A percentile compares a stretch with the other conserved stretches of the same genome.
Conservation (phyloP, 2,797 vertebrate species). For the Sphaeramia orbicularis region DNA sequence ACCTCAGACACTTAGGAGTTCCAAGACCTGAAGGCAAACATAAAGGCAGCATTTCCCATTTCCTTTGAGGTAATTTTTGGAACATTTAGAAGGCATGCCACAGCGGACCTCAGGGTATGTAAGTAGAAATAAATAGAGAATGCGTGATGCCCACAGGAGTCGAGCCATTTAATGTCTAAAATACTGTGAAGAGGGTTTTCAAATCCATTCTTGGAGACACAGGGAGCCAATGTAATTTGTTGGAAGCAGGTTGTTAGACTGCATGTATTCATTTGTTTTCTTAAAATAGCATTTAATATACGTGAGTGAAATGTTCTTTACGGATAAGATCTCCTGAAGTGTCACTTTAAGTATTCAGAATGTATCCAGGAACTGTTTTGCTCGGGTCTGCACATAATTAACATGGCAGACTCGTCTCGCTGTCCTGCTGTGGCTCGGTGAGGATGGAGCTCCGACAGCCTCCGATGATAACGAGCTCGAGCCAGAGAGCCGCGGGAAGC, state of each 20-base stretch:
- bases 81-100: constrained; percentile 45
- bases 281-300: constrained; percentile 6
- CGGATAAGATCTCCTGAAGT: constrained; percentile 7
- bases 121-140: constrained; percentile 57
- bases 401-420: constrained; percentile 40
- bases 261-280: constrained; percentile 18
- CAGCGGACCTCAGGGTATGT: constrained; percentile 46
- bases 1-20: constrained; percentile 13
- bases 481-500: constrained; percentile 53
- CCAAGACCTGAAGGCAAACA: constrained; percentile 32
- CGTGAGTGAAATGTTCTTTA: constrained; percentile 8
- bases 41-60: constrained; percentile 57
- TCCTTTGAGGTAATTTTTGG: constrained; percentile 51
- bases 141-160: constrained; percentile 40
- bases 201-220: constrained; percentile 54
- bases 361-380: background rate
- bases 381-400: constrained; percentile 63
- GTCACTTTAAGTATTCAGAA: constrained; percentile 40
- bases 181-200: constrained; percentile 27
- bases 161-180: constrained; percentile 49
- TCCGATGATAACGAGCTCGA: constrained; percentile 70
- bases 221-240: constrained; percentile 30
- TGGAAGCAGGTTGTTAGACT: constrained; percentile 35
- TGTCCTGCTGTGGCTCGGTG: constrained; percentile 46
- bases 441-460: constrained; percentile 52